phyloP scores from a whole-genome alignment of 2,888 invertebrate genomes.

The Limnephilus rhombicus region DNA sequence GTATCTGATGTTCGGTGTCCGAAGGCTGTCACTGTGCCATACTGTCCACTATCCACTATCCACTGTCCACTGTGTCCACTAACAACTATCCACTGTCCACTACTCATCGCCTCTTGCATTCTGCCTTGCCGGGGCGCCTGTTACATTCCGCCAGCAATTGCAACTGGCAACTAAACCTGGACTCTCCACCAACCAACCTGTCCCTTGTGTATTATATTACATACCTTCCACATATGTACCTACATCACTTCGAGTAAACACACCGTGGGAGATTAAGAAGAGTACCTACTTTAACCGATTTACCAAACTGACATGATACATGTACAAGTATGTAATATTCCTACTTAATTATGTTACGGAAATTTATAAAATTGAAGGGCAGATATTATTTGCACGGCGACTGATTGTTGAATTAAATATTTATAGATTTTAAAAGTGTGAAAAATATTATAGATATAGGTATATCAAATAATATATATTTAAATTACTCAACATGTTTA shows the following conservation, averaged over 20 bases:
- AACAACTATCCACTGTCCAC: neutral
- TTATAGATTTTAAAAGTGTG: slow-evolving; percentile 7
- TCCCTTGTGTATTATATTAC: neutral
- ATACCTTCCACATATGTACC: neutral
- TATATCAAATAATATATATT: neutral
- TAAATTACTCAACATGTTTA: neutral
- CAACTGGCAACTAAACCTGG: neutral
- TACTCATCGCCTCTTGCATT: neutral
- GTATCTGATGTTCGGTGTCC: slow-evolving; percentile 17
- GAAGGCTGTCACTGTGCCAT: slow-evolving; percentile 24
- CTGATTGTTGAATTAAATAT: slow-evolving; percentile 57
- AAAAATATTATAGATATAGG: neutral
- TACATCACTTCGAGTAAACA: neutral
- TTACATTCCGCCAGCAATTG: neutral
- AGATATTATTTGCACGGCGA: slow-evolving; percentile 61
- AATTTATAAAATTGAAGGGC: slow-evolving; percentile 43
- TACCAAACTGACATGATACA: slow-evolving; percentile 19
- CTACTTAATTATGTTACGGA: slow-evolving; percentile 22
- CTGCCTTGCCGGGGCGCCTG: neutral
- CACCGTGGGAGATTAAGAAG: neutral
- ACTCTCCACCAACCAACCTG: neutral
- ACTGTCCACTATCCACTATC: neutral
- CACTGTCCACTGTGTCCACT: neutral
- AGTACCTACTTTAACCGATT: slow-evolving; percentile 33
- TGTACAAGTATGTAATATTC: slow-evolving; percentile 14